phyloP scores from a whole-genome alignment of 2,888 invertebrate species.

The Ectemnius lituratus region DNA sequence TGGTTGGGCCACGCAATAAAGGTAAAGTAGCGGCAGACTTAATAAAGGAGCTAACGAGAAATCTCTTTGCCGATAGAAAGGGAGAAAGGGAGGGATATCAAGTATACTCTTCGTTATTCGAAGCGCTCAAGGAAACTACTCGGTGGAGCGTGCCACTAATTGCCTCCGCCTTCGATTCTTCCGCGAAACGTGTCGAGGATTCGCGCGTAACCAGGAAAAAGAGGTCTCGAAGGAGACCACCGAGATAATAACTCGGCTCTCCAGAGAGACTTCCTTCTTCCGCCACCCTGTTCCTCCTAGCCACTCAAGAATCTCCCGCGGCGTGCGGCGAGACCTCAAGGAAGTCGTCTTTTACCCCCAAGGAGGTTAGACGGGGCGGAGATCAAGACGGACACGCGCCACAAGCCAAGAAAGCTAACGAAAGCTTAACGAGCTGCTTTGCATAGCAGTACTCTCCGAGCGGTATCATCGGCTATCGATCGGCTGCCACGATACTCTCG shows the following conservation, averaged over 20 bases:
- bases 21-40: not conserved
- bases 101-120: slow-evolving; percentile 23
- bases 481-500: slow-evolving; percentile 46
- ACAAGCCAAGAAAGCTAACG: slow-evolving; percentile 43
- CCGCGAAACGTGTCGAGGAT: slow-evolving; percentile 60
- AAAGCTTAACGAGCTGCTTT: slow-evolving; percentile 74
- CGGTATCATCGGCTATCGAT: slow-evolving; percentile 72
- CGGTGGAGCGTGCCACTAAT: slow-evolving; percentile 39
- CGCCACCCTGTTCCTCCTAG: slow-evolving; percentile 10
- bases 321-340: slow-evolving; percentile 36
- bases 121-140: slow-evolving; percentile 39
- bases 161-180: slow-evolving; percentile 41
- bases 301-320: slow-evolving; percentile 9
- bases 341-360: slow-evolving; percentile 28
- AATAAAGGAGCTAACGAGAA: not conserved
- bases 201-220: slow-evolving; percentile 46
- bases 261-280: slow-evolving; percentile 10
- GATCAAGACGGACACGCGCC: slow-evolving; percentile 37
- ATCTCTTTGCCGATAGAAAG: not conserved
- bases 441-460: slow-evolving; percentile 70
- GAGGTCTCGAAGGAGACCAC: slow-evolving; percentile 61
- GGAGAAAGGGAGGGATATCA: not conserved
- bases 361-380: slow-evolving; percentile 18
- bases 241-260: slow-evolving; percentile 68
- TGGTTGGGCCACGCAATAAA: too few species aligned